Conservation (phyloP, 2,113 vertebrate species). For the Lepisosteus osseus region DNA sequence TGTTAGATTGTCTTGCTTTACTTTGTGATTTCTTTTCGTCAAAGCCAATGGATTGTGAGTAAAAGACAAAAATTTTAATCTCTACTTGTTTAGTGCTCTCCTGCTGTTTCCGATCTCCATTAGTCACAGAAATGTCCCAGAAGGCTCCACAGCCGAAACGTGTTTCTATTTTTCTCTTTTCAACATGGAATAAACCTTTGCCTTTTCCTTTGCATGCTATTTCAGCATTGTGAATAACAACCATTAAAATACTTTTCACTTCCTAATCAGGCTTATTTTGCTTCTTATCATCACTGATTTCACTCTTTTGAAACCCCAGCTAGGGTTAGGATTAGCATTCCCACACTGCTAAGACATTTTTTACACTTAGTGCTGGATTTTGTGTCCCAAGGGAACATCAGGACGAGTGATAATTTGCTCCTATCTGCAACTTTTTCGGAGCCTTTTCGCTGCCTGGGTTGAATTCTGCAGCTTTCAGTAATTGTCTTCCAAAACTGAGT, state of each 20-base stretch:
- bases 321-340: no score
- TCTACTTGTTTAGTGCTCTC: background rate
- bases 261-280: conserved; percentile 39
- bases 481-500: background rate
- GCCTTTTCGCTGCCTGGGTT: conserved; percentile 23
- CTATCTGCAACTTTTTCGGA: no score
- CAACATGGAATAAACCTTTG: no score
- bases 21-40: background rate
- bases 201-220: background rate
- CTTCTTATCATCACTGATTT: conserved; percentile 40
- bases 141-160: no score
- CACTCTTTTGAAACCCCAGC: conserved; percentile 30
- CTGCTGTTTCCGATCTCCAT: background rate
- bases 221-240: conserved; percentile 40
- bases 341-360: no score
- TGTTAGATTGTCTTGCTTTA: background rate
- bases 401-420: no score
- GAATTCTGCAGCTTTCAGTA: background rate
- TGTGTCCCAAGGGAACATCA: no score
- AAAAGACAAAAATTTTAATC: no score
- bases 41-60: no score
- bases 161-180: no score
- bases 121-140: background rate
- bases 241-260: conserved; percentile 25
- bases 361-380: no score